phyloP scores from a whole-genome alignment of 2,888 invertebrate genomes.

The Machimus atricapillus region DNA sequence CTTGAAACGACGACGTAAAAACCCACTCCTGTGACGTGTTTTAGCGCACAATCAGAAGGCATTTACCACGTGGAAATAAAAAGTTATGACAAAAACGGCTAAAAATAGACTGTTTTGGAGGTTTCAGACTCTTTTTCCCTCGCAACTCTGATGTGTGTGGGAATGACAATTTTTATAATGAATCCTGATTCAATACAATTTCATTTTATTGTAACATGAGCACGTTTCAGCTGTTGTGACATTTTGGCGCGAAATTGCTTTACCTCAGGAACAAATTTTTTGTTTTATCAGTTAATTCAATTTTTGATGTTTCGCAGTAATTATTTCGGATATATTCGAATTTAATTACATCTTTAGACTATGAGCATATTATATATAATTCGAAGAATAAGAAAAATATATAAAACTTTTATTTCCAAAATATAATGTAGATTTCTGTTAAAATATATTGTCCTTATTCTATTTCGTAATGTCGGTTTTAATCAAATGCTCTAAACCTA shows the following conservation, averaged over 20 bases:
- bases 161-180: background rate
- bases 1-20: background rate
- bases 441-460: too few species aligned
- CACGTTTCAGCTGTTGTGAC: background rate
- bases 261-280: background rate
- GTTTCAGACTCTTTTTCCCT: background rate
- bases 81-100: background rate
- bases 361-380: too few species aligned
- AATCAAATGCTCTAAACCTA: background rate
- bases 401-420: too few species aligned
- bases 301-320: background rate
- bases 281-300: background rate
- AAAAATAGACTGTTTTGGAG: background rate
- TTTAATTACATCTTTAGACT: background rate
- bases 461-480: too few species aligned
- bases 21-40: background rate
- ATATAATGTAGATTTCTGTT: too few species aligned
- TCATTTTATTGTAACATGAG: background rate
- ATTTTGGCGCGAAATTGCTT: background rate
- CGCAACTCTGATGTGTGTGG: background rate
- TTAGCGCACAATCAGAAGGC: background rate
- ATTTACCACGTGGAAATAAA: background rate
- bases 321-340: background rate
- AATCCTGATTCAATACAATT: background rate
- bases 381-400: too few species aligned